Percentiles rank a stretch among this genome's conserved stretches.
These are phyloP conservation scores for Sterna hirundo DNA, from an alignment of 2,113 vertebrate genomes.

Conservation along the genomic window DNA sequence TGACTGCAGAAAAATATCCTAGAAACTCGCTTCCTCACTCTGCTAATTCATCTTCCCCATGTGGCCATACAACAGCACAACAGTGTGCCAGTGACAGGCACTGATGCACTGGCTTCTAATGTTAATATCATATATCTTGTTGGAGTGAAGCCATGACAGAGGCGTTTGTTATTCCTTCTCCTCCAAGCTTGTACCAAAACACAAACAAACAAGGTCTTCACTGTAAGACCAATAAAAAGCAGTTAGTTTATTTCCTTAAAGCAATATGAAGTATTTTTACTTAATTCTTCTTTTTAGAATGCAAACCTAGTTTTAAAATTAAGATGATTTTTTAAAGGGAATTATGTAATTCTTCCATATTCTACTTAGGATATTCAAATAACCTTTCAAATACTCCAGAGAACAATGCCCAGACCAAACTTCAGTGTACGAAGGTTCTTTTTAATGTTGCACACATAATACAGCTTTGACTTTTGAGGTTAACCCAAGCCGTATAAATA, in stretches of 20 bases:
- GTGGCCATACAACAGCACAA: not conserved
- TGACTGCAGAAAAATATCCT: slow-evolving; percentile 13
- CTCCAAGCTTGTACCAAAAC: not conserved
- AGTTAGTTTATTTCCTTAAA: not conserved
- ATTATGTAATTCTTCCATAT: not conserved
- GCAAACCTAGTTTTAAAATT: not conserved
- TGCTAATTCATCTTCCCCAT: not conserved
- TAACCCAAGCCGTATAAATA: slow-evolving; percentile 30
- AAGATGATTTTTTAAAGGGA: not conserved
- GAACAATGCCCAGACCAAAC: not conserved
- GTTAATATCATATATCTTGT: not conserved
- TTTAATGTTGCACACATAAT: not conserved
- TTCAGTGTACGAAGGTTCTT: not conserved
- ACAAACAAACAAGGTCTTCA: not conserved
- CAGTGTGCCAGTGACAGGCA: not conserved
- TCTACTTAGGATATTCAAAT: not conserved
- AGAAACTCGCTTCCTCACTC: not conserved
- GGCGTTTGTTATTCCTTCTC: not conserved
- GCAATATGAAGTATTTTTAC: not conserved
- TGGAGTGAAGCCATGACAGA: not conserved
- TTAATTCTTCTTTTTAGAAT: not conserved
- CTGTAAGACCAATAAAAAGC: not conserved
- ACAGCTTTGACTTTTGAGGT: slow-evolving; percentile 23
- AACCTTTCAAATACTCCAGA: not conserved
- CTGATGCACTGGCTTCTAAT: not conserved